Base-by-base conservation (phyloP, 2,888 invertebrate species). In the Glyphotaelius pellucidus region DNA sequence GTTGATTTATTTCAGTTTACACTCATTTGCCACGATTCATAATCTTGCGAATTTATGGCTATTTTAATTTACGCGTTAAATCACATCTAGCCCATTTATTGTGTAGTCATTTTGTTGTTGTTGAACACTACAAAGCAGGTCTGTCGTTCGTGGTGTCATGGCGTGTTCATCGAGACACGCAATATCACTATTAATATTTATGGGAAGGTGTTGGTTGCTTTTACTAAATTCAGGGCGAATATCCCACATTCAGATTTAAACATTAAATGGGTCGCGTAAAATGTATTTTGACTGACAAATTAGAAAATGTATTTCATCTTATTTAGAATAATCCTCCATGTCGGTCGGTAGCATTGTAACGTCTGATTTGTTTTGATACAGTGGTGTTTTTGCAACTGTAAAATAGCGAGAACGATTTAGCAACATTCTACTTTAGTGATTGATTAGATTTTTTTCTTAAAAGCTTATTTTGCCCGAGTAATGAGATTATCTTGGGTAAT, bases 101-200 rank as follows among this genome's bases (percentile, higher is more conserved):
- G 47, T 87, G 87, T 32, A 31, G 38, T 25, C 25, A 15, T 80
- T 80, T 79, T 35, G 88, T 67, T 87, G 87, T 88, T 89, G 35
- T 79, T 89, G 79, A 79, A 89, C n/a, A n/a, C 19, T 89, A 79
- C 35, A 89, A 67, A 67, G 80, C 79, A 88, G 32, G 67, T 80
- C 67, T 89, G 79, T 89, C 38, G 15, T 32, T 89, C 79, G 88
- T 89, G 88, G 79, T 89, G 88, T 89, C 88, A 80, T 89, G 12
- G 88, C 88, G 88, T 89, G 88, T 89, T 89, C 87, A 25, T 30
- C 88, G 31, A n/a, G 11, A 25, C 88, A 89, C 88, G 88, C 88
- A 31, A 89, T 79, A 79, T 80, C 12, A 79, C 88, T 38, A 89
- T 89, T 89, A 89, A 89, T 89, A 47, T 47, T 47, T 47, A 79